A percentile compares a stretch with the other conserved stretches of the same genome.
Evolutionary conservation across 2,113 vertebrate genomes (phyloP).

Genomic region (Cromileptes altivelis): DNA sequence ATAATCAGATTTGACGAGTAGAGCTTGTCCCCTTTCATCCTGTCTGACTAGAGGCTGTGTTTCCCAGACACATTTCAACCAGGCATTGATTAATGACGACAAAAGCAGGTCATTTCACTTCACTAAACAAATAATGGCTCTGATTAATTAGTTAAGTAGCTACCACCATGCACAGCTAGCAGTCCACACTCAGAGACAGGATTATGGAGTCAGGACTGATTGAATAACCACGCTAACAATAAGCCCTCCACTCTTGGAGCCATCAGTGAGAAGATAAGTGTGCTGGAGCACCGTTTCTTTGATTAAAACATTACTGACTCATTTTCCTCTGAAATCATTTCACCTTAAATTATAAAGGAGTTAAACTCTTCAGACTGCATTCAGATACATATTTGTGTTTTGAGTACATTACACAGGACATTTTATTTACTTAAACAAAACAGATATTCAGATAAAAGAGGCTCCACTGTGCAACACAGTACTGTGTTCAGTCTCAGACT

Average conservation of each 20-base stretch:
- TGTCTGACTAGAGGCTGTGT: neutral
- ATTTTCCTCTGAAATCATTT: constrained; percentile 26
- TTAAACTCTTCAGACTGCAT: neutral
- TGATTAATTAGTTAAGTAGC: constrained; percentile 63
- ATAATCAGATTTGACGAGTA: neutral
- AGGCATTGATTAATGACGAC: constrained; percentile 47
- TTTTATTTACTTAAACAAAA: neutral
- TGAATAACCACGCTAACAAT: constrained; percentile 11
- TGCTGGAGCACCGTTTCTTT: constrained; percentile 2
- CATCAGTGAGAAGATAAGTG: constrained; percentile 13
- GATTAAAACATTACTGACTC: neutral
- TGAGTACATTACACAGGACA: neutral
- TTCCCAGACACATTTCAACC: constrained; percentile 26
- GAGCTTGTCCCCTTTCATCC: neutral
- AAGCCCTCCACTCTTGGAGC: neutral
- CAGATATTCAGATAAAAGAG: neutral
- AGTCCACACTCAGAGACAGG: neutral
- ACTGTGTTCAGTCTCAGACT: neutral
- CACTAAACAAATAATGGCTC: constrained; percentile 62
- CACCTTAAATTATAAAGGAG: neutral
- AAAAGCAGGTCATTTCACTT: constrained; percentile 61
- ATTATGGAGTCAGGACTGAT: constrained; percentile 4
- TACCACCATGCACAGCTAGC: constrained; percentile 44
- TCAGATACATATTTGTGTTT: neutral
- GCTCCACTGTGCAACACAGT: neutral